Conservation (phyloP, 2,888 invertebrate genomes). For the Macaria liturata region DNA sequence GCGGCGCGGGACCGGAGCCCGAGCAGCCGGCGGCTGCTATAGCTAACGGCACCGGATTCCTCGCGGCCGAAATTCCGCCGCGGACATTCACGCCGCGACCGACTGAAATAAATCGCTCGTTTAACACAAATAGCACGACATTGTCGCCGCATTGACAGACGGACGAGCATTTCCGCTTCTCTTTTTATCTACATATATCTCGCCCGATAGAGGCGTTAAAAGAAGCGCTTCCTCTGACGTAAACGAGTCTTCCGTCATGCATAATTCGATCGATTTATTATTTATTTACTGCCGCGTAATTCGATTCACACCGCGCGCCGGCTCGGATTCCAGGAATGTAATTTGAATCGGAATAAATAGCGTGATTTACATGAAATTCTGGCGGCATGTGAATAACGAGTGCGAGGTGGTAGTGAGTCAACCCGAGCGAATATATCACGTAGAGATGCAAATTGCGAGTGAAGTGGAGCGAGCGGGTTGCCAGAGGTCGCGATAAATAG, state of each 20-base stretch:
- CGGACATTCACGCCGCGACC: conserved; percentile 79
- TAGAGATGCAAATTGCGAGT: conserved; percentile 21
- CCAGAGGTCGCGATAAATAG: conserved; percentile 33
- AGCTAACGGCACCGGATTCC: conserved; percentile 78
- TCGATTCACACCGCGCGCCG: conserved; percentile 44
- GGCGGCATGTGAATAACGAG: background rate
- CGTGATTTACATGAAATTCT: conserved; percentile 10
- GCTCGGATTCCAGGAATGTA: conserved; percentile 39
- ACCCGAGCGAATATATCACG: conserved; percentile 7
- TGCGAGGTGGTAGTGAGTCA: conserved; percentile 4
- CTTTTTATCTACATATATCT: conserved; percentile 56
- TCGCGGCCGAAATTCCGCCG: conserved; percentile 78
- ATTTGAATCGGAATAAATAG: conserved; percentile 22
- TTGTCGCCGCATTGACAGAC: conserved; percentile 78
- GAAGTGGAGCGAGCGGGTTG: conserved; percentile 22
- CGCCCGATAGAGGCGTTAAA: conserved; percentile 45
- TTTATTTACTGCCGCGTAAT: conserved; percentile 50
- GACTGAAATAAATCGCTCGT: conserved; percentile 82
- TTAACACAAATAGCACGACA: conserved; percentile 80
- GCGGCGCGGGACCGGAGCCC: conserved; percentile 42
- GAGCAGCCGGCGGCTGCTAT: conserved; percentile 32
- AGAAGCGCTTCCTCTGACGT: conserved; percentile 62
- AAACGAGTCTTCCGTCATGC: conserved; percentile 55
- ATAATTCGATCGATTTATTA: conserved; percentile 47
- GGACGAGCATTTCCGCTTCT: conserved; percentile 76